Conservation (phyloP, 2,888 invertebrate genomes). For the Epinotia bilunana region DNA sequence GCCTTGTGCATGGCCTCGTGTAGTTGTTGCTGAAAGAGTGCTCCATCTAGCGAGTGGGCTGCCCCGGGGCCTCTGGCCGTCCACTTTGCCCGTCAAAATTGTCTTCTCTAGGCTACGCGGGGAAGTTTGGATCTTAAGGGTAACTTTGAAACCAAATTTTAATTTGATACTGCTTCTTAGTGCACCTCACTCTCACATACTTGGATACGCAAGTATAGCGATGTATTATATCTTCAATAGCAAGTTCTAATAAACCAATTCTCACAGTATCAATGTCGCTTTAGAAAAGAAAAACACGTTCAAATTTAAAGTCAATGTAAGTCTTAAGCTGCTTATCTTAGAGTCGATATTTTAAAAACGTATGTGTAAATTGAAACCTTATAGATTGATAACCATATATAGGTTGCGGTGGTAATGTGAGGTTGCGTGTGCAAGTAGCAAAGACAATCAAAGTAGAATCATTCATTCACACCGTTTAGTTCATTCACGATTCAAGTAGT, state of each 20-base stretch:
- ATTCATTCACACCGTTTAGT: background rate
- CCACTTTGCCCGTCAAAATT: too few species aligned
- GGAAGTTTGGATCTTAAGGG: too few species aligned
- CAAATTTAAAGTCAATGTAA: background rate
- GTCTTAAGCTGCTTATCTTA: background rate
- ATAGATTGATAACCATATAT: background rate
- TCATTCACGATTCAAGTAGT: background rate
- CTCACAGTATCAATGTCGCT: conserved; percentile 19
- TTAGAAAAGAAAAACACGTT: background rate
- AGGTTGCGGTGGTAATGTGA: conserved; percentile 8
- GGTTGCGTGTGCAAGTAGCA: background rate
- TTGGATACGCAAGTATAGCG: too few species aligned
- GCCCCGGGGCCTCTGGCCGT: too few species aligned
- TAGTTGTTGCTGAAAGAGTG: too few species aligned
- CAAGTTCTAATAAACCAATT: conserved; percentile 18
- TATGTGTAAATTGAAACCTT: background rate
- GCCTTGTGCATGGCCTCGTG: too few species aligned
- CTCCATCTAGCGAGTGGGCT: too few species aligned
- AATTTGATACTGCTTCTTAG: background rate
- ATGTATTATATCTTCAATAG: background rate
- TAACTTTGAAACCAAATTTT: background rate
- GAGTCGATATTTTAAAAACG: background rate
- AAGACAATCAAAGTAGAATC: background rate
- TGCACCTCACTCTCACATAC: background rate
- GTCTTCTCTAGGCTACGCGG: too few species aligned